Evolutionary conservation across 2,888 invertebrate genomes (phyloP), one percentile per base, ranked within the genome.

Genomic region (Ethmia dodecea): DNA sequence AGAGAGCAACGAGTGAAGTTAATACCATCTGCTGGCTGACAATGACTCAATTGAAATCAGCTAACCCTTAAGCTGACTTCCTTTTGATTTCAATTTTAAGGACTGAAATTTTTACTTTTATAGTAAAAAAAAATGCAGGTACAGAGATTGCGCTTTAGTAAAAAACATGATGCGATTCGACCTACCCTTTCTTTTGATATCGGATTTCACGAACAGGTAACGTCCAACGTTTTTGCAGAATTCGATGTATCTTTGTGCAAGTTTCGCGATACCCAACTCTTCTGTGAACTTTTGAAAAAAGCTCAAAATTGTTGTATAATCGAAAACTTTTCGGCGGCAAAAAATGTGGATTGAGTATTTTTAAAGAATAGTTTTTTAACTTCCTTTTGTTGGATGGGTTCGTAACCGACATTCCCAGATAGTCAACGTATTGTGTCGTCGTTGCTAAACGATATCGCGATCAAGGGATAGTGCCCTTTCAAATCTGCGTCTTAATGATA

Each of bases 321-420:
- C 68, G 64, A 69, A 71, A 73, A 59, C 63, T 74, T 79, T 77
- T 55, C 45, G 56, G 52, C 44, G 55, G 60, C 64, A 81, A 81
- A 83, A 84, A 81, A 67, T 55, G 48, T 46, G 62, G 71, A 68
- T 74, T 63, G 55, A 63, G 70, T 53, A 70, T 76, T 77, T n/a
- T n/a, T n/a, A n/a, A n/a, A n/a, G n/a, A n/a, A n/a, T n/a, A n/a
- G 60, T 78, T 80, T 84, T 83, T 84, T 74, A 72, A 63, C 68
- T 69, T 77, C 73, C 75, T 67, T 77, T 84, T 84, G 79, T 83
- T 55, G 61, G 48, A 46, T 45, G 61, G 47, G 53, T 64, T 73
- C 73, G 74, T 79, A 84, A 83, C 84, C 75, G 81, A 83, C 79
- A 77, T 86, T 86, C 86, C 75, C 84, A 84, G 81, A 77, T 83